A percentile compares a stretch with the other conserved stretches of the same genome.
Conservation (phyloP, 2,797 vertebrate genomes). For the Cetoscarus ocellatus region DNA sequence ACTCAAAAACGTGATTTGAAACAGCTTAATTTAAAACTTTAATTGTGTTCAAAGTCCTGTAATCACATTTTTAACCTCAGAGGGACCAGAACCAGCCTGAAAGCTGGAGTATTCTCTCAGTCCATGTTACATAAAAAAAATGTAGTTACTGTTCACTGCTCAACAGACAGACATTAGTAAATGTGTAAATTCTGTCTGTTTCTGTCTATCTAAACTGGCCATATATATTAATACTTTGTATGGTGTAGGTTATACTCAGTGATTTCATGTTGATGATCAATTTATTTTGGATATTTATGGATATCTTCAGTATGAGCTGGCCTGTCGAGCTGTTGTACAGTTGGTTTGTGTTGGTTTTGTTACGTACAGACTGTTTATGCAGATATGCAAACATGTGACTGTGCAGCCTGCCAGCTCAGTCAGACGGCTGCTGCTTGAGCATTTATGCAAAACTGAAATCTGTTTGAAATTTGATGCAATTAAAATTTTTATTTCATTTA, state of each 20-base stretch:
- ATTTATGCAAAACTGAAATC: slow-evolving; percentile 6
- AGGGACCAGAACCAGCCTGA: too few species aligned
- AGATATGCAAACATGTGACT: slow-evolving; percentile 32
- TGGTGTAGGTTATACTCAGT: slow-evolving; percentile 3
- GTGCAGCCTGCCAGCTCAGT: slow-evolving; percentile 25
- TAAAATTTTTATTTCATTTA: slow-evolving; percentile 9
- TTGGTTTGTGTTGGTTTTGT: slow-evolving; percentile 41
- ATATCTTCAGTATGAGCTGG: slow-evolving; percentile 6
- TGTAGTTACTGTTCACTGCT: too few species aligned
- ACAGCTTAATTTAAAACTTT: too few species aligned
- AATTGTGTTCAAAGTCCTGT: too few species aligned
- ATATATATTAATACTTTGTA: background rate
- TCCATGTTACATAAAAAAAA: too few species aligned
- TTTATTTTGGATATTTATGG: slow-evolving; percentile 23
- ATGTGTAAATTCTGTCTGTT: too few species aligned
- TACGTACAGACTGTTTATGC: slow-evolving; percentile 55
- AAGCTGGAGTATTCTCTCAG: too few species aligned
- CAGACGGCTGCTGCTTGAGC: slow-evolving; percentile 25
- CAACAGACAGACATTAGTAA: too few species aligned
- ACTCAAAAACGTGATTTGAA: too few species aligned
- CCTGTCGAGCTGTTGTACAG: background rate
- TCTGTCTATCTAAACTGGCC: slow-evolving; percentile 25
- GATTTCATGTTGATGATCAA: slow-evolving; percentile 20
- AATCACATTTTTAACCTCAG: too few species aligned
- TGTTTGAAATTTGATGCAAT: background rate